These are phyloP conservation scores for Lepilemur ruficaudatus DNA, from an alignment of 2,797 vertebrate species.

Conservation along the genomic window DNA sequence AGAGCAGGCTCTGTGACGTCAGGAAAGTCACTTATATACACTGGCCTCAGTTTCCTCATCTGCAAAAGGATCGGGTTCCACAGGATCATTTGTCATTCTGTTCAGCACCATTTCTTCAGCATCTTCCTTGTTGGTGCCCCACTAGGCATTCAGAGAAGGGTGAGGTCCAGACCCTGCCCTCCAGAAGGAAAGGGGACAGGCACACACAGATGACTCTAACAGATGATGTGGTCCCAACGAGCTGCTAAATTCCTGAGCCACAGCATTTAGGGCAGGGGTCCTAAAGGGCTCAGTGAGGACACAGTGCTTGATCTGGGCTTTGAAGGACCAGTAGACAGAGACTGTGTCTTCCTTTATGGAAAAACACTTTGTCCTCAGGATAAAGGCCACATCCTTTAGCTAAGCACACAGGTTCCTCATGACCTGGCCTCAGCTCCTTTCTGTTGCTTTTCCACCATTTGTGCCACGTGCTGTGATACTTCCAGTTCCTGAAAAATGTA, in stretches of 20 bases:
- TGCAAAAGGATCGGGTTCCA: not conserved
- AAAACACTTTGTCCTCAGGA: not conserved
- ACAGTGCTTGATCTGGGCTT: not conserved
- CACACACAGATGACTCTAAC: not conserved
- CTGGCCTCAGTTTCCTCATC: not conserved
- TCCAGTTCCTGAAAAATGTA: not conserved
- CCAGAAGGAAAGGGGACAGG: not conserved
- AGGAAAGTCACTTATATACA: not conserved
- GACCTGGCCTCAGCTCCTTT: not conserved
- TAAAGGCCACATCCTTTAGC: not conserved
- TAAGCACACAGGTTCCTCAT: not conserved
- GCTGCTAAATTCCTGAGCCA: not conserved
- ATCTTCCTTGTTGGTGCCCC: not conserved
- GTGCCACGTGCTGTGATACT: not conserved
- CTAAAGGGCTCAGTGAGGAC: not conserved
- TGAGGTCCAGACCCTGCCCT: not conserved
- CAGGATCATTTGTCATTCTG: not conserved
- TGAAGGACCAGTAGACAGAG: not conserved
- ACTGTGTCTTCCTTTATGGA: not conserved
- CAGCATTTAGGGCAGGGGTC: not conserved
- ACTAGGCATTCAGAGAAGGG: not conserved
- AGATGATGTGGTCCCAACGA: not conserved
- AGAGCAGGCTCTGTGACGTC: not conserved
- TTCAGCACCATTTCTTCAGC: not conserved
- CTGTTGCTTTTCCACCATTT: not conserved